A percentile compares a stretch with the other conserved stretches of the same genome.
Evolutionary conservation across 2,888 invertebrate genomes (phyloP).

Genomic region (Hemicrepidius hirtus): DNA sequence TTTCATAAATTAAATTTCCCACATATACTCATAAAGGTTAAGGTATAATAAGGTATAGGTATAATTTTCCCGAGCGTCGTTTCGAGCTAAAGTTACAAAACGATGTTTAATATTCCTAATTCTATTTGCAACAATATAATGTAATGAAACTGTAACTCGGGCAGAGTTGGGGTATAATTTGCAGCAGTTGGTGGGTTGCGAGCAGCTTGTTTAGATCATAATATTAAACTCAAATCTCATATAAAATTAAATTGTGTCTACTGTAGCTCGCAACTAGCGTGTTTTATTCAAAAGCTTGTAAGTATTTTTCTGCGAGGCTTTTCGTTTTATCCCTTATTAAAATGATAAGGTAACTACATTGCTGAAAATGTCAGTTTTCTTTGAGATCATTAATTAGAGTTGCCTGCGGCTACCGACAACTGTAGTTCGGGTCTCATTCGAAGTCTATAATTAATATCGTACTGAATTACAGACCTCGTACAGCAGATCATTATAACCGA

Average conservation of each 20-base stretch:
- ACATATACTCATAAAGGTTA: neutral
- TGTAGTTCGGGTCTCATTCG: slow-evolving; percentile 51
- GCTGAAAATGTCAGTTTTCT: slow-evolving; percentile 53
- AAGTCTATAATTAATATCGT: slow-evolving; percentile 54
- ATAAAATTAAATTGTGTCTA: slow-evolving; percentile 52
- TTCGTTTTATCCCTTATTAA: slow-evolving; percentile 49
- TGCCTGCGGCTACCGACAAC: slow-evolving; percentile 53
- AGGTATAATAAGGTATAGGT: slow-evolving; percentile 8
- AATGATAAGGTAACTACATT: slow-evolving; percentile 51
- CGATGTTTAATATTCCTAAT: slow-evolving; percentile 49
- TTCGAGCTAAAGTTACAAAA: slow-evolving; percentile 34
- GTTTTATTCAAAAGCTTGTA: slow-evolving; percentile 39
- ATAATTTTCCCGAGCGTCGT: slow-evolving; percentile 13
- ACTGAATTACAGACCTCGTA: slow-evolving; percentile 51
- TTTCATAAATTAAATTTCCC: too few relatives aligned
- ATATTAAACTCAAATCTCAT: slow-evolving; percentile 50
- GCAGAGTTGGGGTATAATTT: slow-evolving; percentile 47
- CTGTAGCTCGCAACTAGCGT: slow-evolving; percentile 42
- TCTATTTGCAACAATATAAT: slow-evolving; percentile 49
- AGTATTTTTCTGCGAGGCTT: slow-evolving; percentile 38
- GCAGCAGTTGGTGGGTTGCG: slow-evolving; percentile 44
- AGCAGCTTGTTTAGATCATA: slow-evolving; percentile 51
- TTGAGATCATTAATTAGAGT: slow-evolving; percentile 54
- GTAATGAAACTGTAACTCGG: slow-evolving; percentile 52
- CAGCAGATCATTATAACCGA: slow-evolving; percentile 48